Evolutionary conservation across 2,888 invertebrate species (phyloP), one percentile per base, ranked within the genome.

Genomic region (Epirrhoe tristata): DNA sequence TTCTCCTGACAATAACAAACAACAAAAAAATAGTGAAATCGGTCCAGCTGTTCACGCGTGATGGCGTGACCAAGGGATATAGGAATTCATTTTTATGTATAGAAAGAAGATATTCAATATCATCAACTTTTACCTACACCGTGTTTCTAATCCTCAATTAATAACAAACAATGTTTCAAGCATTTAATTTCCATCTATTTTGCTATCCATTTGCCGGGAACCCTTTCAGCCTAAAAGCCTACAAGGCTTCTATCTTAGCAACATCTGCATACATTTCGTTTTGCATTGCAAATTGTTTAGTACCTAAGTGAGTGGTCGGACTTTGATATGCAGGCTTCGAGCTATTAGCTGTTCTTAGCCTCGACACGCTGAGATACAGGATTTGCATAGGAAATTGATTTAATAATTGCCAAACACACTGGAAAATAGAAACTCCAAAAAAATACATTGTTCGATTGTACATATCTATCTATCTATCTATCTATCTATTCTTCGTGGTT

Each of bases 201-300:
- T 36, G 12, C 5, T 17, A 39, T 31, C 17, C 17, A 50, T 50
- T 58, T 50, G 7, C 7, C 5, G 14, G 17, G 48, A 51, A 39
- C 63, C 67, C 63, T 63, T 60, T 56, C 56, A 63, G 46, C 43
- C 67, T 67, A 48, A 67, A 57, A 67, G 67, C 67, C 56, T 56
- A 46, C 46, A 55, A 58, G 58, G 39, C 58, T 56, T 66, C 58
- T 48, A 63, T 67, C 67, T 67, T 60, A 60, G 46, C 10, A 55
- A 43, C 46, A 63, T 67, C 63, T 56, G 60, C 59, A 63, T 67
- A 67, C 57, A 67, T 67, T 63, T 61, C 51, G 51, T 63, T 67
- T 65, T 65, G 68, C 53, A 68, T 61, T 68, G 68, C 68, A 65
- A 68, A 68, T 68, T 68, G 61, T 68, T 65, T 64, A 50, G 51